These are phyloP conservation scores for Mya arenaria DNA, from an alignment of 1,140 invertebrate genomes.

Conservation along the genomic window DNA sequence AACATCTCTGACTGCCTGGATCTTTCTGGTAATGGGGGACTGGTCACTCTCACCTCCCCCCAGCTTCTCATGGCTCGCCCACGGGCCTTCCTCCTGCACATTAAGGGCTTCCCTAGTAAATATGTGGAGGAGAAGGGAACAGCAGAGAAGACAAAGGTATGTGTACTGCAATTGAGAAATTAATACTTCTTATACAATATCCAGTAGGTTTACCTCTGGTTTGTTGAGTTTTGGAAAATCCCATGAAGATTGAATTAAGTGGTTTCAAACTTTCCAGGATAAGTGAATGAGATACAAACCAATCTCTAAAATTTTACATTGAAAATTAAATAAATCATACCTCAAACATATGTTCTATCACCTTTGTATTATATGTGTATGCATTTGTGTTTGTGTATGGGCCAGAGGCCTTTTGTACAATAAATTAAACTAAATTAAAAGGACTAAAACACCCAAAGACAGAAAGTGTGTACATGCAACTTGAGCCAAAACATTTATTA, in stretches of 20 bases:
- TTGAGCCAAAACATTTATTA: neutral
- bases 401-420: neutral
- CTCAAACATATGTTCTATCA: neutral
- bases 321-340: too few relatives aligned
- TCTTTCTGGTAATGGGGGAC: slow-evolving; percentile 91
- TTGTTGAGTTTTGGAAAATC: too few relatives aligned
- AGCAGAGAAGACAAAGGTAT: slow-evolving; percentile 67
- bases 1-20: slow-evolving; percentile 91
- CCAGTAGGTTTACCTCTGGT: neutral
- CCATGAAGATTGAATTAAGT: too few relatives aligned
- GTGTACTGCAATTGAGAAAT: neutral
- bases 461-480: neutral
- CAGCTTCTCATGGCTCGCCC: slow-evolving; percentile 90
- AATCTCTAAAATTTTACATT: too few relatives aligned
- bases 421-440: too few relatives aligned
- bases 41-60: slow-evolving; percentile 92
- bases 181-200: neutral
- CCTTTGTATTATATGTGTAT: neutral
- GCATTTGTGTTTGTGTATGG: neutral
- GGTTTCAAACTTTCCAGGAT: too few relatives aligned
- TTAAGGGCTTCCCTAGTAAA: slow-evolving; percentile 84
- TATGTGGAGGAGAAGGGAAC: slow-evolving; percentile 36
- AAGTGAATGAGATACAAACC: too few relatives aligned
- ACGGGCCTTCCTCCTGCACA: slow-evolving; percentile 91
- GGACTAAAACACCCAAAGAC: too few relatives aligned